Conservation (phyloP, 2,797 vertebrate genomes). For the Crenichthys baileyi region DNA sequence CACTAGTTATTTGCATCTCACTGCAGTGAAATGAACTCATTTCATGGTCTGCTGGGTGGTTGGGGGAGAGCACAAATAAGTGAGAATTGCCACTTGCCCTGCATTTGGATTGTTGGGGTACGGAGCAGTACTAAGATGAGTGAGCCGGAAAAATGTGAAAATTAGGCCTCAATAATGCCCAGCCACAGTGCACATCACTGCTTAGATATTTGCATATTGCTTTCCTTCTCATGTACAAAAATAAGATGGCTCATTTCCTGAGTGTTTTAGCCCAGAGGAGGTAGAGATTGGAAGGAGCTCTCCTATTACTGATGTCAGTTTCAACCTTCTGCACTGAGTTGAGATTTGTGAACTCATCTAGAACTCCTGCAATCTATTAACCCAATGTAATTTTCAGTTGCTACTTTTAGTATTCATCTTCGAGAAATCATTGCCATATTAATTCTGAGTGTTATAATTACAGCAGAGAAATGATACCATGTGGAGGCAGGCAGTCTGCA, state of each 20-base stretch:
- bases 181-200: conserved; percentile 46
- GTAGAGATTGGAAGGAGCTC: conserved; percentile 4
- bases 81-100: conserved; percentile 70
- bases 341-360: conserved; percentile 18
- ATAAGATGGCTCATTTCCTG: conserved; percentile 42
- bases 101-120: conserved; percentile 44
- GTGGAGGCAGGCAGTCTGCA: neutral
- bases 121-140: conserved; percentile 33
- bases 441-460: conserved; percentile 37
- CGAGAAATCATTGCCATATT: conserved; percentile 38
- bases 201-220: conserved; percentile 60
- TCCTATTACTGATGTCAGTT: conserved; percentile 30
- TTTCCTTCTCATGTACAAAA: conserved; percentile 42
- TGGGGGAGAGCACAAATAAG: conserved; percentile 41
- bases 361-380: conserved; percentile 21
- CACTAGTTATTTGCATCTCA: conserved; percentile 73
- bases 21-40: conserved; percentile 78
- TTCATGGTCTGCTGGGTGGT: conserved; percentile 77
- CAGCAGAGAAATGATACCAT: conserved; percentile 36
- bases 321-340: conserved; percentile 20
- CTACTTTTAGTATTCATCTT: conserved; percentile 43
- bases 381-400: conserved; percentile 38
- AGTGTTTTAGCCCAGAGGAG: conserved; percentile 19
- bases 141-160: conserved; percentile 55
- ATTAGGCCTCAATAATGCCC: conserved; percentile 52